phyloP scores from a whole-genome alignment of 2,888 invertebrate species.

The Coelogynopora nodosa region DNA sequence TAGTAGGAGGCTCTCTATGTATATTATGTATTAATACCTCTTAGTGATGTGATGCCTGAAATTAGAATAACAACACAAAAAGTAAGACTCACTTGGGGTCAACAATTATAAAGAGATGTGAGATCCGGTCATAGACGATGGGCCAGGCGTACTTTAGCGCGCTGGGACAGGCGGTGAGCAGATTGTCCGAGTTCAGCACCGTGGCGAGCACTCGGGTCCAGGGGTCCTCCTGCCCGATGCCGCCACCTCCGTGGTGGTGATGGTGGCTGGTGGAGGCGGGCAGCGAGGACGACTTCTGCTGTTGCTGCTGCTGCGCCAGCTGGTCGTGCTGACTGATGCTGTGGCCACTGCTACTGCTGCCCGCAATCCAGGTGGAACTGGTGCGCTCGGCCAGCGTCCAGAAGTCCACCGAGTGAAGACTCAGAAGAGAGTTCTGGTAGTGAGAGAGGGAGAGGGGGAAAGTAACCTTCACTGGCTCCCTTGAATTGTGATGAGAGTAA shows the following conservation, averaged over 20 bases:
- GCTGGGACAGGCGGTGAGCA: constrained; percentile 77
- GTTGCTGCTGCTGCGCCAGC: constrained; percentile 50
- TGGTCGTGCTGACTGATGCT: not conserved
- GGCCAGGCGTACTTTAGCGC: constrained; percentile 91
- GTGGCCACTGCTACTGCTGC: constrained; percentile 37
- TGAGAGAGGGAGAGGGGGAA: not conserved
- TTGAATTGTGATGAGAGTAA: too few relatives aligned
- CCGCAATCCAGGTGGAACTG: constrained; percentile 74
- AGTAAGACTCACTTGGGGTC: constrained; percentile 68
- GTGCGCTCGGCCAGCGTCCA: constrained; percentile 87
- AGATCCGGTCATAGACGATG: constrained; percentile 82
- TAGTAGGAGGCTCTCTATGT: too few relatives aligned
- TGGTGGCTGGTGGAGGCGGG: not conserved
- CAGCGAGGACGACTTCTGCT: constrained; percentile 48
- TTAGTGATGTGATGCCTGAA: too few relatives aligned
- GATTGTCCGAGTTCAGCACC: constrained; percentile 77
- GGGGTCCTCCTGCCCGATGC: constrained; percentile 51
- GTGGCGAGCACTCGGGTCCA: constrained; percentile 67
- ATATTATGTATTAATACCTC: too few relatives aligned
- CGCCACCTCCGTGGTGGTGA: not conserved
- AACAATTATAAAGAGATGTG: constrained; percentile 82
- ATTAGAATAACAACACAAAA: too few relatives aligned
- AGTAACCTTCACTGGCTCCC: too few relatives aligned
- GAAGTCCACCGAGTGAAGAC: constrained; percentile 74
- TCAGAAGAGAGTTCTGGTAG: constrained; percentile 70